Evolutionary conservation across 2,113 vertebrate genomes (phyloP), one percentile per base, ranked within the genome.

Genomic region (Oostethus manadensis): DNA sequence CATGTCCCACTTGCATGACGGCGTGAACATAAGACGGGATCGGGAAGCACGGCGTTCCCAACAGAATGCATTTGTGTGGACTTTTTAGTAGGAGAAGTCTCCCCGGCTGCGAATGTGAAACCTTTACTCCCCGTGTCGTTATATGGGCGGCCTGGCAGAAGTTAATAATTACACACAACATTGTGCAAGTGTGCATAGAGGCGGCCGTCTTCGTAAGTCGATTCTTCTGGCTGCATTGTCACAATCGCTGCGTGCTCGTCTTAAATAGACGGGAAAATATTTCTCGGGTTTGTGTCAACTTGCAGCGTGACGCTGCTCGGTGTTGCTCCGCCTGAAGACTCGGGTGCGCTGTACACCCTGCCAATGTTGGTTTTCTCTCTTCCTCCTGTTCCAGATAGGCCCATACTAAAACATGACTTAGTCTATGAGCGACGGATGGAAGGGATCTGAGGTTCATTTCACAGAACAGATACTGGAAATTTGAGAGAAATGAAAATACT

Each of bases 101-200:
- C 33, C 59, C 21, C 4, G 22, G 47, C 44, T 60, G 45, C 76
- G 56, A 46, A 73, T 65, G 46, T 70, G 51, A 44, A 76, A 83
- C 74, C 76, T 79, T 85, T 78, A 77, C 73, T 76, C 81, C 60
- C 40, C 40, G 10, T 76, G 45, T 72, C 57, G 64, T 42, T 50
- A 21, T 54, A 53, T 47, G 51, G 29, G 48, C 48, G 29, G 65
- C 67, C 49, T 72, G 58, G 76, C 60, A 71, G 35, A 64, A 62
- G 86, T 88, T 88, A 88, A 88, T 87, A 51, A 85, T 87, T 86
- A 78, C 58, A 58, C 51, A 14, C n/a, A 53, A 71, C 29, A 21
- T 56, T 79, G 76, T 66, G 66, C 74, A 82, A 82, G 71, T 26
- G 60, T 65, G 56, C 66, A 74, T 58, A 73, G 70, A 76, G 60